A percentile compares a stretch with the other conserved stretches of the same genome.
These are phyloP conservation scores for Ateles fusciceps DNA, from an alignment of 2,797 vertebrate genomes.

Conservation along the genomic window DNA sequence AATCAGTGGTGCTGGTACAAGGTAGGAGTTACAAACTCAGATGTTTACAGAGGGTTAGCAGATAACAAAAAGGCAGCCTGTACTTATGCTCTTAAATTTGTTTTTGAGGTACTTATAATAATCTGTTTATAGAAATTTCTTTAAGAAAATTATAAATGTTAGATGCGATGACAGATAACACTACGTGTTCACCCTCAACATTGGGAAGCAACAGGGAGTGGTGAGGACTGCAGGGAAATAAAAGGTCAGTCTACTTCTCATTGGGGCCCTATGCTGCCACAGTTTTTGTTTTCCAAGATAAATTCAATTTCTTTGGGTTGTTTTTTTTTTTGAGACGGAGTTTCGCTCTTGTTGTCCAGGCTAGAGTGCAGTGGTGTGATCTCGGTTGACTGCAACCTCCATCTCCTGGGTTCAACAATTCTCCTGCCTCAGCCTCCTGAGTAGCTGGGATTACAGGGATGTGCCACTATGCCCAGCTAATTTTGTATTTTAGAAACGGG, in stretches of 20 bases:
- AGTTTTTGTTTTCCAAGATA: neutral
- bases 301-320: neutral
- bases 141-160: neutral
- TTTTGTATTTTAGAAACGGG: no score
- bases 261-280: neutral
- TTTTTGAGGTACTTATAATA: neutral
- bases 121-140: neutral
- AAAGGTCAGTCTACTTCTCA: neutral
- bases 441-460: no score
- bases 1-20: neutral
- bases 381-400: no score
- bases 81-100: neutral
- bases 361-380: no score
- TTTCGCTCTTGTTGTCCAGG: no score
- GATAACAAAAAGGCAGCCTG: neutral
- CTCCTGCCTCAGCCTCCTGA: no score
- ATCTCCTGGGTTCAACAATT: no score
- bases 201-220: neutral
- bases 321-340: neutral
- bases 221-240: neutral
- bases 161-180: neutral
- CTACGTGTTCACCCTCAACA: neutral
- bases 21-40: neutral
- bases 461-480: no score
- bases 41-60: neutral